Conservation (phyloP, 2,113 vertebrate genomes). For the Cebus imitator region DNA sequence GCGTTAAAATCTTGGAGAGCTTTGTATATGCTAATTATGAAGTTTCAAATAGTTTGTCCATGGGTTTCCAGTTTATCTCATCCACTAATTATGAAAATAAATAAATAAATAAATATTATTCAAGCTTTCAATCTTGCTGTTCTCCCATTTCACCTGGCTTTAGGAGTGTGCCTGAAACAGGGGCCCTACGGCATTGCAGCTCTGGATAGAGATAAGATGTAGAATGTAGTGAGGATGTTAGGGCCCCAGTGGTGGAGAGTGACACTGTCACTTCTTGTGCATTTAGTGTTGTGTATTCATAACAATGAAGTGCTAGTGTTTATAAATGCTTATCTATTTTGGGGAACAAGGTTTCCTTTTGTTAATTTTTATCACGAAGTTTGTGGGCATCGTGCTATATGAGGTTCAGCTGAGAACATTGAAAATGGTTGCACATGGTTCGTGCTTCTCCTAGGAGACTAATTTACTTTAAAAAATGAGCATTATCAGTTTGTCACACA, state of each 20-base stretch:
- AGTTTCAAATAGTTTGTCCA: background rate
- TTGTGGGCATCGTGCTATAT: background rate
- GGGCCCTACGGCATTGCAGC: background rate
- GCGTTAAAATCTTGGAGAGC: background rate
- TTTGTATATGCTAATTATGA: background rate
- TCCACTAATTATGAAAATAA: background rate
- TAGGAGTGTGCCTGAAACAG: background rate
- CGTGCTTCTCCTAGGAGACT: background rate
- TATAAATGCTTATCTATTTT: background rate
- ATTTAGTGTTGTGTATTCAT: background rate
- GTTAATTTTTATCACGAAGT: background rate
- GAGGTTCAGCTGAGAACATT: background rate
- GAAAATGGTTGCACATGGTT: background rate
- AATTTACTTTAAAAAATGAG: background rate
- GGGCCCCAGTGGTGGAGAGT: background rate
- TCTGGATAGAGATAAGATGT: background rate
- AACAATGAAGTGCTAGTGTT: background rate
- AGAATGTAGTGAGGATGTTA: background rate
- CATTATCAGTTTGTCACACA: background rate
- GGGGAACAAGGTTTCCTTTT: background rate
- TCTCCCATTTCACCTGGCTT: background rate
- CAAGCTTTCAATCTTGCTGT: background rate
- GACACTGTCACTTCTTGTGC: background rate
- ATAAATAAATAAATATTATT: background rate
- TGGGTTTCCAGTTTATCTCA: background rate